Evolutionary conservation across 2,888 invertebrate genomes (phyloP), one percentile per base, ranked within the genome.

Genomic region (Rotaria sp.): DNA sequence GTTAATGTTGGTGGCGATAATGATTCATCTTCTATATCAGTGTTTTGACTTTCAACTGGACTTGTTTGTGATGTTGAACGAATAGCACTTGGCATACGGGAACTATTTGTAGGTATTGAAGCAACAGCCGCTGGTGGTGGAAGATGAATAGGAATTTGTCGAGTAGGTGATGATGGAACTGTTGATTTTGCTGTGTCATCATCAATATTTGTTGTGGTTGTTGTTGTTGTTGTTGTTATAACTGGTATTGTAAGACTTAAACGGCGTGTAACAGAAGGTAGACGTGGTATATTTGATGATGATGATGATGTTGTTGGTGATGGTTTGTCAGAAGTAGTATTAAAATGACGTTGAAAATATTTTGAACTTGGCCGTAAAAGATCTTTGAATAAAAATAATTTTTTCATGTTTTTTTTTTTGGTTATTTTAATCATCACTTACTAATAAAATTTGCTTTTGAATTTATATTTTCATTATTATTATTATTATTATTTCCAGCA

Each of bases 51-150:
- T 80, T 41, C 24, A 15, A 45, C 1, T 80, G 80, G 1, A 45
- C 26, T 41, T 80, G 80, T 13, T 5, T n/a, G 24, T 5, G 80
- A 26, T 45, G 80, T n/a, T 80, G 41, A 45, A 3, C 67, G 67
- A 45, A 80, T 45, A 26, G 80, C 45, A 45, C 45, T 80, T 80
- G 80, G n/a, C n/a, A 41, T 80, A 80, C 80, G 45, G 45, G 80
- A 45, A 45, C 7, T 80, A 24, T 24, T 41, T 35, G 45, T 24
- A 21, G 80, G 45, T 15, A 21, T 41, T 80, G 80, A 41, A 26
- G n/a, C 15, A n/a, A 8, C 2, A 45, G n/a, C n/a, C 13, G 10
- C 0, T 45, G 80, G n/a, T 38, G 15, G 35, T 67, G 35, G 26
- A 24, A 80, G 21, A 18, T n/a, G 80, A 24, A 80, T 26, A n/a